Conservation (phyloP, 1,140 invertebrate species). For the Marisa cornuarietis region DNA sequence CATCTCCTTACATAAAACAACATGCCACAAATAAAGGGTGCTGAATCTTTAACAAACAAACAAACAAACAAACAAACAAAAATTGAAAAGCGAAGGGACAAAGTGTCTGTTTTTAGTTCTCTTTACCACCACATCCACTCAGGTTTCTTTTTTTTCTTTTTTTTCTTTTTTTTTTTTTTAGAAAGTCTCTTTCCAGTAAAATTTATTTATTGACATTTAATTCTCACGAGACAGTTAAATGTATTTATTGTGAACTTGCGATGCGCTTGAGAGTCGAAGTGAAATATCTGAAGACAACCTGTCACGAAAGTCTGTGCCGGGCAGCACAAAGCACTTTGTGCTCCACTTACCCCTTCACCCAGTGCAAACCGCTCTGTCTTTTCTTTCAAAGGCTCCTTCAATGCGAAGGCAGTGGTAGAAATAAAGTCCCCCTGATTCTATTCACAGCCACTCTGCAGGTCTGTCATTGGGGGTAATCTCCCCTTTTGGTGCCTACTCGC, state of each 20-base stretch:
- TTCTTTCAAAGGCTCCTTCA: background rate
- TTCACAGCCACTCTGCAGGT: background rate
- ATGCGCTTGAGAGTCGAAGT: too few species aligned
- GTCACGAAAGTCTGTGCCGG: background rate
- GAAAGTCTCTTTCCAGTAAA: too few species aligned
- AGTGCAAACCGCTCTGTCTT: conserved; percentile 7
- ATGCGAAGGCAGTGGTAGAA: background rate
- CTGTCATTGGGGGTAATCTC: background rate
- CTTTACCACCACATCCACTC: too few species aligned
- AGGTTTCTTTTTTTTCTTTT: too few species aligned
- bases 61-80: too few species aligned
- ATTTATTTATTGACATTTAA: background rate
- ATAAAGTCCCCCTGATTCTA: background rate
- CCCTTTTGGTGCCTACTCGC: background rate
- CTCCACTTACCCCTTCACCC: background rate
- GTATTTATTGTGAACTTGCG: background rate
- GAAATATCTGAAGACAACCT: background rate
- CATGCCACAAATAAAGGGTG: too few species aligned
- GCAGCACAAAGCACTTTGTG: background rate
- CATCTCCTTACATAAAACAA: too few species aligned
- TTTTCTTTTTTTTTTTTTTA: too few species aligned
- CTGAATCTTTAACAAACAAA: too few species aligned
- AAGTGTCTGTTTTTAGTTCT: too few species aligned
- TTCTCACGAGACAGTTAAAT: background rate
- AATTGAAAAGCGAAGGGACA: too few species aligned